phyloP scores from a whole-genome alignment of 2,888 invertebrate species.

The Lepidochitona cinerea region DNA sequence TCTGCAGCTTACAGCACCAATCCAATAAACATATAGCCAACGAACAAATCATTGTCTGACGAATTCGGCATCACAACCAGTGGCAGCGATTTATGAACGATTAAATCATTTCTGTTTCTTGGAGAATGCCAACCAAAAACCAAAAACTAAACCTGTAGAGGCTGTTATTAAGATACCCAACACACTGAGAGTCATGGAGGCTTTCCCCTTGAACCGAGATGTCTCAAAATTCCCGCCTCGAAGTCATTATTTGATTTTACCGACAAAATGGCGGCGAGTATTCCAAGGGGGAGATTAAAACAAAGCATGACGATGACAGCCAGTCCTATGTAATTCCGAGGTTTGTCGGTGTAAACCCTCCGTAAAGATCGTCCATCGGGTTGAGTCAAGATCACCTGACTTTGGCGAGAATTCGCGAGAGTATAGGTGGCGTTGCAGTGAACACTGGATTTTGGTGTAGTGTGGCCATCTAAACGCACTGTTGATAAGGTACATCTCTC shows the following conservation, averaged over 20 bases:
- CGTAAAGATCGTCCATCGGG: constrained; percentile 26
- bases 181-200: constrained; percentile 29
- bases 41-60: no score
- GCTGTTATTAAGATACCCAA: constrained; percentile 31
- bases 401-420: not conserved
- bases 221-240: constrained; percentile 23
- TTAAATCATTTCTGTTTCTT: constrained; percentile 3
- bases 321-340: constrained; percentile 33
- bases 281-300: constrained; percentile 37
- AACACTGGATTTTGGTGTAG: not conserved
- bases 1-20: no score
- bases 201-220: constrained; percentile 30
- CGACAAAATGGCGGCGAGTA: constrained; percentile 34
- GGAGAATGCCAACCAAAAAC: constrained; percentile 33
- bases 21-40: no score
- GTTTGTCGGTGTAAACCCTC: constrained; percentile 21
- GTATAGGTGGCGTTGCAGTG: not conserved
- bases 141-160: constrained; percentile 21
- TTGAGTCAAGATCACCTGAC: constrained; percentile 28
- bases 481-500: no score
- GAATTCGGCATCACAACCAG: no score
- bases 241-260: constrained; percentile 35
- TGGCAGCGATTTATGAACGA: no score
- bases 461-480: not conserved
- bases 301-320: constrained; percentile 36